Evolutionary conservation across 2,797 vertebrate species (phyloP).

Genomic region (Rhadinocentrus ornatus): DNA sequence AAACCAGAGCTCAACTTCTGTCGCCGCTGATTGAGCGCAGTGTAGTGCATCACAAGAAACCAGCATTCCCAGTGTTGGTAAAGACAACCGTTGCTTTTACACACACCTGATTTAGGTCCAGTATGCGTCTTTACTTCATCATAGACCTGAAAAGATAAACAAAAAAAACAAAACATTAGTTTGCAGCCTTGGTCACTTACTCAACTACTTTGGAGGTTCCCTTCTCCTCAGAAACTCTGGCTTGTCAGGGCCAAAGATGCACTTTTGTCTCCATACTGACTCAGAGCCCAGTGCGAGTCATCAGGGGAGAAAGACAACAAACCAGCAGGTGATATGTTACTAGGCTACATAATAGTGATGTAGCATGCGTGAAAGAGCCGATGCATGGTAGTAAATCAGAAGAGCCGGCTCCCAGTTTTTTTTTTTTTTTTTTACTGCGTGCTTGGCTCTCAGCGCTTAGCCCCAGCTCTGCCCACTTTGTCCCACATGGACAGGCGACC

Average conservation of each 20-base stretch:
- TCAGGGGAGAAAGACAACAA: constrained; percentile 65
- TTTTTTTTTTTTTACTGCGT: too few relatives aligned
- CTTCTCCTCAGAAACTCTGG: constrained; percentile 76
- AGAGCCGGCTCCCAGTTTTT: too few relatives aligned
- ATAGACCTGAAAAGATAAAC: constrained; percentile 10
- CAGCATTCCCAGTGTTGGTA: too few relatives aligned
- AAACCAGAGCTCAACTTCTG: constrained; percentile 66
- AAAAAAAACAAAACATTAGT: neutral
- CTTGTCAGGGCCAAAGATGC: constrained; percentile 81
- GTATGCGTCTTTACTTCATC: neutral
- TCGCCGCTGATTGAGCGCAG: constrained; percentile 71
- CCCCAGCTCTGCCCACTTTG: too few relatives aligned
- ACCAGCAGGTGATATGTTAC: too few relatives aligned
- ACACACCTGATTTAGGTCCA: constrained; percentile 26
- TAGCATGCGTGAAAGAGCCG: too few relatives aligned
- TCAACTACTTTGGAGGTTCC: fast-evolving
- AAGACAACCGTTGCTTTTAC: too few relatives aligned
- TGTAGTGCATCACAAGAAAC: constrained; percentile 68
- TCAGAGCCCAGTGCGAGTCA: constrained; percentile 83
- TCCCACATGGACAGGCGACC: too few relatives aligned
- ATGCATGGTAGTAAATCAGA: too few relatives aligned
- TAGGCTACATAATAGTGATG: too few relatives aligned
- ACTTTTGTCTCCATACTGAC: constrained; percentile 58
- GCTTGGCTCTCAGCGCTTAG: too few relatives aligned
- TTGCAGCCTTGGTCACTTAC: fast-evolving